Evolutionary conservation across 2,888 invertebrate genomes (phyloP), one percentile per base, ranked within the genome.

Genomic region (Yponomeuta malinellus): DNA sequence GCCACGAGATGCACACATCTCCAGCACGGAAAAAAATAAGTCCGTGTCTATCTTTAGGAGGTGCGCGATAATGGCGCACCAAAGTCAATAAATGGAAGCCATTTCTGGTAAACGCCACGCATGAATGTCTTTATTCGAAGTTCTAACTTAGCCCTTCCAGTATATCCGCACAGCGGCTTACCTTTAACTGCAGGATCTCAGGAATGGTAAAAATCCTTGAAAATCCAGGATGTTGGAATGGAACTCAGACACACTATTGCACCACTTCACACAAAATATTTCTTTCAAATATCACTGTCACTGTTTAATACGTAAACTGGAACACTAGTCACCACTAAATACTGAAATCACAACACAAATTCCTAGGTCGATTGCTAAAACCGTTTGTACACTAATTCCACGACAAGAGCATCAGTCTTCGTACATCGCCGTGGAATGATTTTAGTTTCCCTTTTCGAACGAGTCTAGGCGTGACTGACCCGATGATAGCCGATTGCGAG

Each of bases 381-480:
- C 88, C 90, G 88, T 85, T 87, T 85, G 80, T 83, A 89, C 43
- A 43, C 87, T 76, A 79, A 84, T 82, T 86, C 82, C 87, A 88
- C 89, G 90, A 89, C 87, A 89, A 88, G 90, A 89, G 90, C 87
- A 87, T 91, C 91, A 91, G 89, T 89, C 88, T 88, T 86, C 85
- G 86, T 85, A 87, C 88, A 88, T 90, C 87, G 90, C 88, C 89
- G 87, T 89, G 89, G 88, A 92, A 90, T 90, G 91, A 90, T 79
- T 85, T 85, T 81, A 81, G 87, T 88, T 91, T 90, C 90, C 88
- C 88, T 90, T 90, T 89, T 87, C 86, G 89, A 90, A 90, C 91
- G 88, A 89, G 90, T 90, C 89, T 90, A 91, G 91, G 91, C 91
- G 91, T 91, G 91, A 91, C 91, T 90, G 86, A 79, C 76, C 85